Percentiles rank a stretch among this genome's conserved stretches.
These are phyloP conservation scores for Amblyteles armatorius DNA, from an alignment of 2,888 invertebrate species.

Conservation along the genomic window DNA sequence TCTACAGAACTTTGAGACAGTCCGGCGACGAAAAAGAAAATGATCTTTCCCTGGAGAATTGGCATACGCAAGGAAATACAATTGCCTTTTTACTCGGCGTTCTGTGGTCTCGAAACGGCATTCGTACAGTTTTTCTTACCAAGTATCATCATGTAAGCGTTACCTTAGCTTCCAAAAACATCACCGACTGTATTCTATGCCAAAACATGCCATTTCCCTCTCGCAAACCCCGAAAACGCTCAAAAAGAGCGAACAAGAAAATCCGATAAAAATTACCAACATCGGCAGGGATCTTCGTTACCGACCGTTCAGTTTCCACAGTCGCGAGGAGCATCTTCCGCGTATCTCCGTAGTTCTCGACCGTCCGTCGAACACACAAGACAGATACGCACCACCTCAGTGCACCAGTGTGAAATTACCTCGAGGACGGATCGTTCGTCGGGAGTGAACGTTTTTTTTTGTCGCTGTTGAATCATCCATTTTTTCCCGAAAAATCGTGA, in stretches of 20 bases:
- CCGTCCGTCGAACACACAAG: slow-evolving; percentile 2
- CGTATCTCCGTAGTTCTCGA: not conserved
- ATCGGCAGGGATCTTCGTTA: not conserved
- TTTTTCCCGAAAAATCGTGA: not conserved
- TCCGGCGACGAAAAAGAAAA: too few species aligned
- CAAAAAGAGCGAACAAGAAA: not conserved
- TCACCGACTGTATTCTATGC: not conserved
- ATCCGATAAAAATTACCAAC: not conserved
- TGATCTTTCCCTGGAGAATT: too few species aligned
- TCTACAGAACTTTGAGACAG: too few species aligned
- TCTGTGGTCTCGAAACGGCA: too few species aligned
- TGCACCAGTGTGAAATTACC: slow-evolving; percentile 27
- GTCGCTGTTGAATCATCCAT: slow-evolving; percentile 5
- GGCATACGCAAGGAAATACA: too few species aligned
- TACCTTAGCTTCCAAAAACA: not conserved
- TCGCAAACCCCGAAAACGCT: not conserved
- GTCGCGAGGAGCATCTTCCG: not conserved
- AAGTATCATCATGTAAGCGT: too few species aligned
- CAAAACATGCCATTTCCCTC: not conserved
- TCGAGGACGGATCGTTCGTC: not conserved
- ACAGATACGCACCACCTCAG: slow-evolving; percentile 18
- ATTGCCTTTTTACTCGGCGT: too few species aligned
- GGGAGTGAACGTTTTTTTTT: not conserved
- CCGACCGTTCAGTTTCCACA: slow-evolving; percentile 4
- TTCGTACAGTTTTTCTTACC: too few species aligned